A percentile compares a stretch with the other conserved stretches of the same genome.
Conservation (phyloP, 1,140 invertebrate species). For the Rhopalosiphum maidis region DNA sequence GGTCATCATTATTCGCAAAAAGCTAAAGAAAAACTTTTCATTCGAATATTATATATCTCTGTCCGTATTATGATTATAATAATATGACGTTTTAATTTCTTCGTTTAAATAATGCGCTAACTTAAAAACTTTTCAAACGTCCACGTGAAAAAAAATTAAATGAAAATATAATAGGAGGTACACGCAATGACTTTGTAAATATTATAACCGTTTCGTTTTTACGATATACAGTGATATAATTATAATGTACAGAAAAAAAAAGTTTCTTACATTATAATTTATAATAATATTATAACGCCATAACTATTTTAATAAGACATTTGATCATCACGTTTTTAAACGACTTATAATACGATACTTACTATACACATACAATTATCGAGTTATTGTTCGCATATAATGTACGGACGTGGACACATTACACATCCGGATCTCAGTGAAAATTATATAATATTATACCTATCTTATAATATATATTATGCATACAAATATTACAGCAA, state of each 20-base stretch:
- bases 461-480: no score
- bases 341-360: no score
- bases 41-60: not conserved
- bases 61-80: not conserved
- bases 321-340: not conserved
- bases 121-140: not conserved
- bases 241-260: not conserved
- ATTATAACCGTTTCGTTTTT: not conserved
- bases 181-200: conserved; percentile 9
- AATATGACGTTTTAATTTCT: conserved; percentile 20
- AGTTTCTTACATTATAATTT: not conserved
- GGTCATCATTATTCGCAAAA: not conserved
- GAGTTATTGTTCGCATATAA: not conserved
- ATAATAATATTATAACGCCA: not conserved
- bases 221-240: not conserved
- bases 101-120: not conserved
- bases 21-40: not conserved
- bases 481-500: no score
- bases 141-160: not conserved
- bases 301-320: not conserved
- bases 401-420: not conserved
- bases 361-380: not conserved
- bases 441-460: no score
- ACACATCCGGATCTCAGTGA: not conserved
- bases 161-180: not conserved